Percentiles rank a stretch among this genome's conserved stretches.
Conservation (phyloP, 2,888 invertebrate genomes). For the Himalopsyche japonica region DNA sequence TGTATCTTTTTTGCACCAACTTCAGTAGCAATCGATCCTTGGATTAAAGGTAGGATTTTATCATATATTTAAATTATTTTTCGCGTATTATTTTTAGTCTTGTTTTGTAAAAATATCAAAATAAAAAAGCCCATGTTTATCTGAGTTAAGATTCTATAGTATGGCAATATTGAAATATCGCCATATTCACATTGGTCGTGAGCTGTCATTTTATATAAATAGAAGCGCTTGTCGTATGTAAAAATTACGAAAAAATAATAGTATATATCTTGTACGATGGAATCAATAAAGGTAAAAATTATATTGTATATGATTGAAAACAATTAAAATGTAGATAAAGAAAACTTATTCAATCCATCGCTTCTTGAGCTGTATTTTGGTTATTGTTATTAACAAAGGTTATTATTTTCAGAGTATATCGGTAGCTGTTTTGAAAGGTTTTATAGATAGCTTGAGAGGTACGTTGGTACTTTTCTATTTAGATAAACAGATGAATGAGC, state of each 20-base stretch:
- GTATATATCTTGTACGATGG: conserved; percentile 20
- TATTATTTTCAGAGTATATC: conserved; percentile 63
- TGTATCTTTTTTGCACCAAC: no score
- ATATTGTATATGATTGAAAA: conserved; percentile 2
- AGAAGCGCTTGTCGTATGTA: conserved; percentile 6
- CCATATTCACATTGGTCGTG: not conserved
- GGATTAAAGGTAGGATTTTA: no score
- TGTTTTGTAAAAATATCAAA: no score
- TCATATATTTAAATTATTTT: no score
- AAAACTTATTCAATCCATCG: not conserved
- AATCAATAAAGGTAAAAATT: conserved; percentile 33
- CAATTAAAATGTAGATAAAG: no score
- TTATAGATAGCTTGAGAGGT: conserved; percentile 79
- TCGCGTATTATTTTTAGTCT: no score
- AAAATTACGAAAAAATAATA: not conserved
- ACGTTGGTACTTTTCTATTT: conserved; percentile 75
- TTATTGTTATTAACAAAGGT: not conserved
- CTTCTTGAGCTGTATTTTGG: not conserved
- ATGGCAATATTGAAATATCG: not conserved
- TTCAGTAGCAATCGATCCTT: no score
- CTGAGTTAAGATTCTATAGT: no score
- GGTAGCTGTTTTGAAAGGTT: conserved; percentile 69
- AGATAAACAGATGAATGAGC: conserved; percentile 77
- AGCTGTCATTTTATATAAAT: conserved; percentile 14
- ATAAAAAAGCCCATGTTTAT: no score